Percentiles rank a stretch among this genome's conserved stretches.
Evolutionary conservation across 2,797 vertebrate species (phyloP).

Genomic region (Synaphobranchus kaupii): DNA sequence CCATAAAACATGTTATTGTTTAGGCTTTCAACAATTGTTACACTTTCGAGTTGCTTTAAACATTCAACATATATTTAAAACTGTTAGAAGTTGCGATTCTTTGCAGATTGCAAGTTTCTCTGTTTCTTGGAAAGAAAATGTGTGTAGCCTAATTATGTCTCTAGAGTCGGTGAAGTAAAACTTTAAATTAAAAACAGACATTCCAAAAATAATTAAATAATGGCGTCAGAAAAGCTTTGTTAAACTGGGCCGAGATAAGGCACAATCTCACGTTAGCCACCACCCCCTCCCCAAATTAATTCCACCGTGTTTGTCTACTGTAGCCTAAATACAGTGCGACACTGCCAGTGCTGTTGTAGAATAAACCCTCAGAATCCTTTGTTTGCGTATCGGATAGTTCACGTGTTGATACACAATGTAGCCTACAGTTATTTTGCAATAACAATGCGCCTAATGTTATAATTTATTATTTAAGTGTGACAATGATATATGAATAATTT

Average conservation of each 20-base stretch:
- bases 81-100: constrained; percentile 39
- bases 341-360: constrained; percentile 16
- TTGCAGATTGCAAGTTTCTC: constrained; percentile 34
- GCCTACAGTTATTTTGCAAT: not conserved
- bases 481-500: constrained; percentile 31
- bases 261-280: constrained; percentile 15
- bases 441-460: not conserved
- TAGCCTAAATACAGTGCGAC: constrained; percentile 18
- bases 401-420: constrained; percentile 19
- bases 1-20: constrained; percentile 13
- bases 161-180: constrained; percentile 50
- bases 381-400: constrained; percentile 7
- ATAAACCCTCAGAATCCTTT: not conserved
- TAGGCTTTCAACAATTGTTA: constrained; percentile 39
- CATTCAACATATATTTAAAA: constrained; percentile 34
- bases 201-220: constrained; percentile 41
- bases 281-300: constrained; percentile 21
- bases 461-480: constrained; percentile 10
- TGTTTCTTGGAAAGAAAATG: constrained; percentile 48
- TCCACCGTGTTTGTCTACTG: constrained; percentile 30
- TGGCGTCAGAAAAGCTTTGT: constrained; percentile 33
- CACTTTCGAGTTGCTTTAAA: constrained; percentile 36
- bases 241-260: constrained; percentile 38
- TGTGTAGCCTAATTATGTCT: constrained; percentile 56
- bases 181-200: constrained; percentile 55